A percentile compares a stretch with the other conserved stretches of the same genome.
Conservation (phyloP, 2,797 vertebrate species). For the Liasis olivaceus region DNA sequence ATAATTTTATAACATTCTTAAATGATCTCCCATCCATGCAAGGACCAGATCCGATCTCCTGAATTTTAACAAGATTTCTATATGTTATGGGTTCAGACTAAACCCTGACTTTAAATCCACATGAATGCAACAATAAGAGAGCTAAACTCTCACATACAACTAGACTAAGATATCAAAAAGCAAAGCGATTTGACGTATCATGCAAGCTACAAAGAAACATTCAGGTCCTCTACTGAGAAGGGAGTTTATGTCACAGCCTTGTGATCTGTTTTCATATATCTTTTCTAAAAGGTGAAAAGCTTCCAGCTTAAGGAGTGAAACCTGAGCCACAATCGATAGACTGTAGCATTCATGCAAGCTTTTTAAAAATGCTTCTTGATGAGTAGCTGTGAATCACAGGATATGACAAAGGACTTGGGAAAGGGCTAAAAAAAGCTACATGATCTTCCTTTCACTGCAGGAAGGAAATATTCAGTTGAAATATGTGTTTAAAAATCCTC, state of each 20-base stretch:
- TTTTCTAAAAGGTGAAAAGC: not conserved
- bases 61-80: not conserved
- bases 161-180: not conserved
- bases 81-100: not conserved
- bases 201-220: not conserved
- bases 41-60: not conserved
- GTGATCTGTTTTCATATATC: constrained; percentile 5
- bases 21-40: not conserved
- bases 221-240: not conserved
- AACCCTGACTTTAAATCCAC: not conserved
- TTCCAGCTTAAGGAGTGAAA: not conserved
- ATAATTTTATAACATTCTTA: not conserved
- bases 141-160: not conserved
- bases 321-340: not conserved
- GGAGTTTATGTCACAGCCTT: not conserved
- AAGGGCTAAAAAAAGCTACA: not conserved
- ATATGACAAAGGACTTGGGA: not conserved
- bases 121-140: not conserved
- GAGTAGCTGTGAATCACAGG: constrained; percentile 2
- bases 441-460: not conserved
- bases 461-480: not conserved
- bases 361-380: not conserved
- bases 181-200: not conserved
- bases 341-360: not conserved
- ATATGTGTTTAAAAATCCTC: not conserved